phyloP scores from a whole-genome alignment of 1,140 invertebrate genomes.

The Panulirus ornatus region DNA sequence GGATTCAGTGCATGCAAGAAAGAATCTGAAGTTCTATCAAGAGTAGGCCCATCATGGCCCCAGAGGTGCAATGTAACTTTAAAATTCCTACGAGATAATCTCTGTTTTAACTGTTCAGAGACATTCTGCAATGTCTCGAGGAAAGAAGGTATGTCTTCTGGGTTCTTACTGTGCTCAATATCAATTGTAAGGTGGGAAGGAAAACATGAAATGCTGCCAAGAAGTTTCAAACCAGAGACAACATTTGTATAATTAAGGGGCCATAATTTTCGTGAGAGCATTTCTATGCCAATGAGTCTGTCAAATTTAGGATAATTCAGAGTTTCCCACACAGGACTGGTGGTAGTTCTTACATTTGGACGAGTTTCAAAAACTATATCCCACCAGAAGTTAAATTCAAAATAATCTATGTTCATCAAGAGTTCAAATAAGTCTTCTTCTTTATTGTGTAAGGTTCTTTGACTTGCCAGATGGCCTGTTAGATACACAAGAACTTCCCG shows the following conservation, averaged over 20 bases:
- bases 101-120: not conserved
- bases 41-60: not conserved
- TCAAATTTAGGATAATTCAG: not conserved
- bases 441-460: not conserved
- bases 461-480: not conserved
- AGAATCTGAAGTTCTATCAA: not conserved
- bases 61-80: not conserved
- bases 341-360: not conserved
- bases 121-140: not conserved
- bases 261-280: not conserved
- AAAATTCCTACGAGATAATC: not conserved
- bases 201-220: not conserved
- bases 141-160: not conserved
- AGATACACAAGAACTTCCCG: not conserved
- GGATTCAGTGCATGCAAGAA: not conserved
- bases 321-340: not conserved
- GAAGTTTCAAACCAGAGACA: not conserved
- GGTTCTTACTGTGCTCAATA: not conserved
- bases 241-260: not conserved
- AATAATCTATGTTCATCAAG: not conserved
- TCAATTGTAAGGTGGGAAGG: not conserved
- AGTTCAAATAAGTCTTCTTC: not conserved
- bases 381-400: slow-evolving; percentile 8
- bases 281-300: not conserved
- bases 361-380: not conserved